Evolutionary conservation across 2,113 vertebrate genomes (phyloP), one percentile per base, ranked within the genome.

Genomic region (Pungitius pungitius): DNA sequence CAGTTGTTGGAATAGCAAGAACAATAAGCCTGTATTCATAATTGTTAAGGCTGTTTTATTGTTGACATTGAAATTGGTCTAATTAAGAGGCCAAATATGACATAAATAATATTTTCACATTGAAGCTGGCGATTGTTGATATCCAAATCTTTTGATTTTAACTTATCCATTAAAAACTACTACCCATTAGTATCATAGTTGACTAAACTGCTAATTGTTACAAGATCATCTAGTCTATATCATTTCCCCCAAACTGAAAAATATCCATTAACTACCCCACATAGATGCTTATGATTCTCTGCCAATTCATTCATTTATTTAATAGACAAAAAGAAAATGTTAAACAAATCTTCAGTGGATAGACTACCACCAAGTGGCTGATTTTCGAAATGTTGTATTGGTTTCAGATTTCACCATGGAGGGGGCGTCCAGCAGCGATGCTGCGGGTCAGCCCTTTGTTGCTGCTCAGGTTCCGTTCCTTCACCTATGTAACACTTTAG

Each of bases 401-500:
- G 3, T 52, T 54, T 54, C 49, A 91, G 90, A 57, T 68, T 61
- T 67, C 10, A 77, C 40, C 45, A 93, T 95, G 90, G 87, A 93
- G 77, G 90, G 88, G 0, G 18, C 87, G 15, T 82, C 94, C 1
- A 61, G 83, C 55, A 85, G 70, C 0, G 88, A 87, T 20, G 54
- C 84, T 51, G 39, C 87, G 15, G 35, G 55, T 33, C 81, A 84
- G 66, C 85, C 79, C 2, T 94, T 93, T 0, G 96, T 99, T 22
- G 98, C 96, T 6, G 93, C 95, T 57, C 94, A 92, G 0, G 97
- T 99, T 68, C 98, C 98, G 40, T 99, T 99, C 89, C 87, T 91
- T 35, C 88, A 98, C 83, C 91, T 99, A 37, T 99, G 98, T 64
- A 93, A 73, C 58, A 96, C 94, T 17, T 90, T 99, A 52, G 98